Base-by-base conservation (phyloP, 2,113 vertebrate genomes). In the Chroicocephalus ridibundus region DNA sequence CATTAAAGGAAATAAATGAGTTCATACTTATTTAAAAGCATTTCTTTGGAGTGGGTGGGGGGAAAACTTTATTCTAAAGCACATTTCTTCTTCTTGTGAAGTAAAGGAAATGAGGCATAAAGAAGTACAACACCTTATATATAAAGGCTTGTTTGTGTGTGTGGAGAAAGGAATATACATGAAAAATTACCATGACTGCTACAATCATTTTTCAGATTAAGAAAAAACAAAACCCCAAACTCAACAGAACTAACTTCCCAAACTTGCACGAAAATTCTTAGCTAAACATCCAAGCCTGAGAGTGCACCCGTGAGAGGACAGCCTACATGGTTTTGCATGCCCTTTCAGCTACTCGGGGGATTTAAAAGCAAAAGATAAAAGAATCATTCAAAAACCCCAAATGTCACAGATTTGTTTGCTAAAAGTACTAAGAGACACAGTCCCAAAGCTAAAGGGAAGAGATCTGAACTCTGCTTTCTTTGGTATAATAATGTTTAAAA, bases 31-130 rank as follows among this genome's bases (percentile, higher is more conserved):
- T 55, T 93, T 66, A 25, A 82, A 92, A 80, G 21, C 10, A 57
- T 7, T 77, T 91, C 29, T 89, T 82, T 65, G 51, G 61, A 82
- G 46, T 82, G 22, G 25, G 58, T 54, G n/a, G 79, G 52, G 27
- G 38, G 42, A 64, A 83, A 91, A 44, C 26, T 71, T 82, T 71
- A 55, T 80, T 66, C 20, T 47, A 77, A 74, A 96, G n/a, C 18
- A 82, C 47, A 13, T 64, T 92, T 61, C 61, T 60, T 55, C 38
- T 86, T 92, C 42, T 80, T 25, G 27, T 92, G 58, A 97, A 96
- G 93, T 87, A 80, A 91, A 92, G 13, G n/a, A 96, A 97, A 93
- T 94, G 91, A 97, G 32, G 83, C 32, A 15, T 96, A 61, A 92
- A 97, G 79, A 34, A 86, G 91, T 90, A 91, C 38, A 96, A 44